These are phyloP conservation scores for Thecophora atra DNA, from an alignment of 2,888 invertebrate genomes.

Conservation along the genomic window DNA sequence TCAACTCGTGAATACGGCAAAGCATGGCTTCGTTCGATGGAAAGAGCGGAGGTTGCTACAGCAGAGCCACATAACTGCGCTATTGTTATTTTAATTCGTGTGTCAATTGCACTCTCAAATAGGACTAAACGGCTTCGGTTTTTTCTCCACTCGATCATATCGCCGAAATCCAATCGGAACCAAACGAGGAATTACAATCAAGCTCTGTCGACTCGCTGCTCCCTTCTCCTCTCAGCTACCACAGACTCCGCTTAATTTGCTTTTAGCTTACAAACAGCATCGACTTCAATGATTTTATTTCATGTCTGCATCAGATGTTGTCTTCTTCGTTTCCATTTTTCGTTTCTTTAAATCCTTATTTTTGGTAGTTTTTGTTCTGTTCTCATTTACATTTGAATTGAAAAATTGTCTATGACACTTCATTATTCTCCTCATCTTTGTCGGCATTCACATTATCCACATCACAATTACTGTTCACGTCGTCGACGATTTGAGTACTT, in stretches of 20 bases:
- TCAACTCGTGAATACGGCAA: not conserved
- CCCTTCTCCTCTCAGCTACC: too few relatives aligned
- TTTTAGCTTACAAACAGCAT: too few relatives aligned
- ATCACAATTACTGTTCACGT: conserved; percentile 19
- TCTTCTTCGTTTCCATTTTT: not conserved
- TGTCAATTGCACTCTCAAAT: conserved; percentile 35
- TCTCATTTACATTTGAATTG: conserved; percentile 61
- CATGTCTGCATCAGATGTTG: not conserved
- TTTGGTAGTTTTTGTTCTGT: conserved; percentile 22
- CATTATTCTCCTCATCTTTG: conserved; percentile 43
- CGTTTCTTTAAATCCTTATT: not conserved
- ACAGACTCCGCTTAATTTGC: too few relatives aligned
- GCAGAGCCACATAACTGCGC: not conserved
- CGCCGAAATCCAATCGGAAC: too few relatives aligned
- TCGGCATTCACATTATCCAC: not conserved
- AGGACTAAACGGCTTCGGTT: conserved; percentile 2
- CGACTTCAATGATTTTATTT: not conserved
- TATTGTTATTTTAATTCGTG: conserved; percentile 41
- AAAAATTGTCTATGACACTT: conserved; percentile 47
- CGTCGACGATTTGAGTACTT: conserved; percentile 7
- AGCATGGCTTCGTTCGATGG: not conserved
- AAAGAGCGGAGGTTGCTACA: too few relatives aligned
- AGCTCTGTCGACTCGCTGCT: not conserved
- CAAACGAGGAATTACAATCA: too few relatives aligned
- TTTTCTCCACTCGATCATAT: too few relatives aligned